Evolutionary conservation across 2,113 vertebrate genomes (phyloP).

Genomic region (Trogon surrucura): DNA sequence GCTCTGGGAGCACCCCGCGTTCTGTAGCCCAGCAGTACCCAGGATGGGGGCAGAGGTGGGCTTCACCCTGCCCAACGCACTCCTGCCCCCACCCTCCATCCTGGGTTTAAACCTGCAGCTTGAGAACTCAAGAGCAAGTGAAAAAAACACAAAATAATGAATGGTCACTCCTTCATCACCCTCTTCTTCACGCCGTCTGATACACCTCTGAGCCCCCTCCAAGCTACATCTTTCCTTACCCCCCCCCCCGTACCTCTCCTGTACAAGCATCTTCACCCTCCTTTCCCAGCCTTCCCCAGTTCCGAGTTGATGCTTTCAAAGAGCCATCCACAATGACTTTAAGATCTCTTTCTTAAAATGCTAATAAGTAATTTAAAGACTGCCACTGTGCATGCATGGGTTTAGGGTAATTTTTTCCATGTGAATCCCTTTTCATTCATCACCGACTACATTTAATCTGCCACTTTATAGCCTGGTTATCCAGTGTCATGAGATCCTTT

Average conservation of each 20-base stretch:
- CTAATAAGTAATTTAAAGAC: conserved; percentile 72
- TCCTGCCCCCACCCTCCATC: neutral
- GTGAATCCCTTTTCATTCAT: conserved; percentile 66
- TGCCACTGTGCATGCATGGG: conserved; percentile 50
- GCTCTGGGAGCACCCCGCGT: neutral
- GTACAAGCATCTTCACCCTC: neutral
- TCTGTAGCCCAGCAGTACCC: neutral
- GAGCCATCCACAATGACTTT: conserved; percentile 68
- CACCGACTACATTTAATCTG: conserved; percentile 60
- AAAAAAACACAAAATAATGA: neutral
- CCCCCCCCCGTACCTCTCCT: neutral
- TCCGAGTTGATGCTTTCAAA: conserved; percentile 51
- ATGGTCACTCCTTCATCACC: neutral
- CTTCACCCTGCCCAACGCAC: neutral
- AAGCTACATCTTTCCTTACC: neutral
- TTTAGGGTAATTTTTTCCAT: conserved; percentile 66
- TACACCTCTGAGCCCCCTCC: neutral
- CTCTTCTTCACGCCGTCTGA: neutral
- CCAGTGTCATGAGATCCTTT: conserved; percentile 52
- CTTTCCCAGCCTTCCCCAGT: conserved; percentile 32
- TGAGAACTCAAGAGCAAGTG: neutral
- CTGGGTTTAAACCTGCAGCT: neutral
- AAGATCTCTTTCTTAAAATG: conserved; percentile 72
- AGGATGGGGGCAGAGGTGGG: accelerated
- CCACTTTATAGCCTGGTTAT: conserved; percentile 53